Evolutionary conservation across 2,113 vertebrate species (phyloP), one percentile per base, ranked within the genome.

Genomic region (Poeciliopsis occidentalis): DNA sequence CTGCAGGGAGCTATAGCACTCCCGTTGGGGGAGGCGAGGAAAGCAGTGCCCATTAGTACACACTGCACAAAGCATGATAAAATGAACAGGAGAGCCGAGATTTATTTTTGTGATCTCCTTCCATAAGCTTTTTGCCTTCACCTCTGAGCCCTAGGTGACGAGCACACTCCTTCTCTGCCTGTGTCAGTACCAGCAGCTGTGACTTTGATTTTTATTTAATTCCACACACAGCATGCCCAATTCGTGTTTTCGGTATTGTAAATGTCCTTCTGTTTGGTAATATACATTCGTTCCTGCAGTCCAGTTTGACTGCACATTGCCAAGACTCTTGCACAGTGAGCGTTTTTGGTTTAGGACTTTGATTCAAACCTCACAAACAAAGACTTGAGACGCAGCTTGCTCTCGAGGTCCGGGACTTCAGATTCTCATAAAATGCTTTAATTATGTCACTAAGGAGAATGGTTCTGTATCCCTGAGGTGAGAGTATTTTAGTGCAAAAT

Each of bases 41-140:
- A 80, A 89, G 79, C 81, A 64, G 64, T 79, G 66, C 69, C 89
- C 83, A 91, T 91, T 88, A 92, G 82, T 87, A 87, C 69, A 89
- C 66, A 29, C 81, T 71, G 79, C 81, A 88, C 82, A 83, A 57
- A 75, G 73, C 77, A 77, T 57, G 71, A 80, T 76, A 74, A 77
- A 87, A 87, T 79, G 74, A 89, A 87, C 82, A 64, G 75, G 39
- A 73, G 67, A 78, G 75, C 78, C 63, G 75, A 34, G 75, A 79
- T 72, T 57, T 75, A 68, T 80, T 26, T 8, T 29, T 11, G 69
- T 73, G 76, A 87, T 84, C 79, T 74, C 69, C 82, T 80, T 90
- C 70, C 72, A 44, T 54, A 34, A 74, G 85, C 67, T 69, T 15
- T 17, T 77, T 64, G 29, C 67, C 73, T 73, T 83, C 85, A 86